Evolutionary conservation across 2,113 vertebrate genomes (phyloP).

Genomic region (Poeciliopsis prolifica): DNA sequence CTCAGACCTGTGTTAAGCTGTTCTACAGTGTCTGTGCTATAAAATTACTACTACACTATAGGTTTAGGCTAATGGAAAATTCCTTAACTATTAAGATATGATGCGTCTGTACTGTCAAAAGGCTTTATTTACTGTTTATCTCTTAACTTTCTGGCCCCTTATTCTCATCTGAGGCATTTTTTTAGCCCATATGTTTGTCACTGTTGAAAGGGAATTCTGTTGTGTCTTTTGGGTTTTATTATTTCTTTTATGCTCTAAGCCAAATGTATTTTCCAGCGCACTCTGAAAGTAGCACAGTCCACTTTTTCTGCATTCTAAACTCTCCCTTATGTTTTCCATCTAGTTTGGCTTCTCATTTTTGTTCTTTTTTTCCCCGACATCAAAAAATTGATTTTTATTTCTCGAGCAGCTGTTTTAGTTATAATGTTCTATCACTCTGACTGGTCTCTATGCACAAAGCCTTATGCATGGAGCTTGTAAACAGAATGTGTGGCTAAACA

Average conservation of each 20-base stretch:
- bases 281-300: slow-evolving; percentile 5
- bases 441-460: neutral
- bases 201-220: neutral
- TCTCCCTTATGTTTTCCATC: neutral
- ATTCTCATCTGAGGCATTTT: slow-evolving; percentile 1
- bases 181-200: neutral
- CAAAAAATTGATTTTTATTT: slow-evolving; percentile 1
- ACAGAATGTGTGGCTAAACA: slow-evolving; percentile 9
- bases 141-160: neutral
- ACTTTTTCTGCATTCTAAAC: slow-evolving; percentile 25
- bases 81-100: slow-evolving; percentile 1
- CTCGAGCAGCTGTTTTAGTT: neutral
- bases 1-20: slow-evolving; percentile 62
- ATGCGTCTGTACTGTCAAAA: neutral
- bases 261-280: slow-evolving; percentile 31
- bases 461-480: slow-evolving; percentile 4
- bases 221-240: slow-evolving; percentile 38
- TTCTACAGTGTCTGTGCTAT: slow-evolving; percentile 45
- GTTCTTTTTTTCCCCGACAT: slow-evolving; percentile 11
- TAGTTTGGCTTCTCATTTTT: neutral
- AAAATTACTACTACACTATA: slow-evolving; percentile 2
- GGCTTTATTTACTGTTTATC: neutral
- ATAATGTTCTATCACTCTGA: neutral
- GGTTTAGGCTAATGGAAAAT: slow-evolving; percentile 29
- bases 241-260: slow-evolving; percentile 14